phyloP scores from a whole-genome alignment of 2,888 invertebrate species.

The Lithosia quadra region DNA sequence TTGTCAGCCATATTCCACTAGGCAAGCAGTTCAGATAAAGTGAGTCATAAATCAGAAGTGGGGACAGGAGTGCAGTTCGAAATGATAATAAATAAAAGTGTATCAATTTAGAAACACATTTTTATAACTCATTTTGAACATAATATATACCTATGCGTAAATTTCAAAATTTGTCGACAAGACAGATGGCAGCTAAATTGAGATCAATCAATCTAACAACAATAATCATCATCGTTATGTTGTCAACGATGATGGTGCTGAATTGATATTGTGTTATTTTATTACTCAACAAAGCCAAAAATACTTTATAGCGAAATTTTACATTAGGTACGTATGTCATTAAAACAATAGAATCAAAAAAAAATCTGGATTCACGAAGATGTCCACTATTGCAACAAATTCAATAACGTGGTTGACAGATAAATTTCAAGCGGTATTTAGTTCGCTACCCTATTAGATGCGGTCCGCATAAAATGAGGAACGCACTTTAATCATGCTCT shows the following conservation, averaged over 20 bases:
- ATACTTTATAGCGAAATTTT: neutral
- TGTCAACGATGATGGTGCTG: neutral
- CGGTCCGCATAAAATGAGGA: slow-evolving; percentile 29
- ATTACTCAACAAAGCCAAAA: neutral
- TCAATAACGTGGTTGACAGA: slow-evolving; percentile 36
- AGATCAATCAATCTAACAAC: neutral
- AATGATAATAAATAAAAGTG: neutral
- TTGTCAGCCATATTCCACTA: neutral
- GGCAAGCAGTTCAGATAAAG: neutral
- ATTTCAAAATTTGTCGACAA: neutral
- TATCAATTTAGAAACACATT: neutral
- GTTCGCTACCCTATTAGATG: slow-evolving; percentile 35
- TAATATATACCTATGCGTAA: no score
- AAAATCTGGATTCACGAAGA: neutral
- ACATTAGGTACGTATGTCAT: neutral
- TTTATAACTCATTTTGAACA: neutral
- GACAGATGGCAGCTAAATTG: neutral
- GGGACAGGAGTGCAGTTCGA: neutral
- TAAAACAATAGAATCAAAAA: neutral
- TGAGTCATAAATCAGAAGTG: neutral
- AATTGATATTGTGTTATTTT: neutral
- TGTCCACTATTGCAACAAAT: slow-evolving; percentile 7
- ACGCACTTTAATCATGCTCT: slow-evolving; percentile 54
- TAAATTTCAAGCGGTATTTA: slow-evolving; percentile 34
- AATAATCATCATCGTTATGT: neutral